Base-by-base conservation (phyloP, 2,113 vertebrate genomes). In the Reinhardtius hippoglossoides region DNA sequence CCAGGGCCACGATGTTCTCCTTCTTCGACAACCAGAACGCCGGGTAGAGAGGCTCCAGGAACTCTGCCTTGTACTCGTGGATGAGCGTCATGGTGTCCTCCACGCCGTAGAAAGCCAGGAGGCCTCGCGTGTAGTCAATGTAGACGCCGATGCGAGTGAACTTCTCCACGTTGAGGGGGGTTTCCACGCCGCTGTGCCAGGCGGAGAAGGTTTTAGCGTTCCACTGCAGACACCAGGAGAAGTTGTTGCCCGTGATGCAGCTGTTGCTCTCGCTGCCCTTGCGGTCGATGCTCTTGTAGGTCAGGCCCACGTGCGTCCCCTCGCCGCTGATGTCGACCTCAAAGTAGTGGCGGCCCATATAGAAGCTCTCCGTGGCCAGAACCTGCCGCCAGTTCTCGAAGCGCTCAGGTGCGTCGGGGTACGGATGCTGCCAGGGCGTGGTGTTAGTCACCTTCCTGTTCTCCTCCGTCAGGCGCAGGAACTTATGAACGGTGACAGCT, bases 1-100 rank as follows among this genome's bases (percentile, higher is more conserved):
- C 92, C 79, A 95, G 46, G 27, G 83, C 21, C 0, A 96, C 87
- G 0, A 89, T 6, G 0, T 94, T 96, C 80, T 96, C 96, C 79
- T 96, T 96, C 88, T 96, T 96, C 9, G 96, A 91, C 57, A 97
- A 87, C 94, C 95, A 96, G 88, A 96, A 95, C 0, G 94, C 93
- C 0, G 93, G 91, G 35, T 95, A 96, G 0, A 97, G 89, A 0
- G 93, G 94, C 82, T 97, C 95, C 4, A 84, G 85, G 88, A 97
- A 96, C 56, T 94, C 91, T 0, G 92, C 88, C 31, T 91, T 50
- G 79, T 93, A 95, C 55, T 89, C 16, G 58, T 96, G 93, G 56
- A 96, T 81, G 69, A 94, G 93, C 2, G 82, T 90, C 93, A 96
- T 82, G 15, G 54, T 27, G 1, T 92, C 88, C 0, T 20, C 78